Evolutionary conservation across 37 sponge, comb jelly and placozoan genomes (phyloP), one percentile per base, ranked within the genome.

Genomic region (Petrosia ficiformis): DNA sequence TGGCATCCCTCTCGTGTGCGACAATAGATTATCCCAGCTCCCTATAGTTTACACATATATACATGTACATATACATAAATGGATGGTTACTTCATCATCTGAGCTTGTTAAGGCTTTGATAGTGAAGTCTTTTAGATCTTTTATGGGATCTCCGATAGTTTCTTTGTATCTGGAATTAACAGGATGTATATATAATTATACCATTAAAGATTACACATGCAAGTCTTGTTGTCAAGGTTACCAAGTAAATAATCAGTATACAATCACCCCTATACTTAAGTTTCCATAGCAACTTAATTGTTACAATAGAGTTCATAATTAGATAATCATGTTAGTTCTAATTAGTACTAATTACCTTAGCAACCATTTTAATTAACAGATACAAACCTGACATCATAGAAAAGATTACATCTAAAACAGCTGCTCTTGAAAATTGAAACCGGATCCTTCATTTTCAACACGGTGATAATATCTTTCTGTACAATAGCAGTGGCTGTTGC

Each of bases 401-500:
- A 84, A 32, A 96, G 86, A 59, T 96, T 96, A 0, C 77, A 61
- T 44, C 97, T 41, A 71, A 89, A 93, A 29, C 84, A 92, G 39
- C 74, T 59, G 0, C 82, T n/a, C 57, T 78, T 83, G 70, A 87
- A 93, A 32, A 82, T 66, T 24, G 73, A 19, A 4, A 78, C 77
- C 1, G 86, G 75, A 5, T 81, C 56, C 4, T 38, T 30, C 80
- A 96, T 79, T 2, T 56, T 39, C 38, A 96, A 77, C 25, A 39
- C 68, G 59, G 59, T 58, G 16, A 86, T 37, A 34, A 96, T 80
- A 57, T 96, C 94, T 2, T 52, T 52, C 64, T 91, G 92, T n/a
- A 99, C 99, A 0, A 73, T 65, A 16, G 65, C 59, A 24, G 92
- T 96, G 31, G 99, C 99, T 11, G 99, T 99, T 33, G 99, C 99